phyloP scores from a whole-genome alignment of 2,113 vertebrate genomes.

The Pogonocichla stellata region DNA sequence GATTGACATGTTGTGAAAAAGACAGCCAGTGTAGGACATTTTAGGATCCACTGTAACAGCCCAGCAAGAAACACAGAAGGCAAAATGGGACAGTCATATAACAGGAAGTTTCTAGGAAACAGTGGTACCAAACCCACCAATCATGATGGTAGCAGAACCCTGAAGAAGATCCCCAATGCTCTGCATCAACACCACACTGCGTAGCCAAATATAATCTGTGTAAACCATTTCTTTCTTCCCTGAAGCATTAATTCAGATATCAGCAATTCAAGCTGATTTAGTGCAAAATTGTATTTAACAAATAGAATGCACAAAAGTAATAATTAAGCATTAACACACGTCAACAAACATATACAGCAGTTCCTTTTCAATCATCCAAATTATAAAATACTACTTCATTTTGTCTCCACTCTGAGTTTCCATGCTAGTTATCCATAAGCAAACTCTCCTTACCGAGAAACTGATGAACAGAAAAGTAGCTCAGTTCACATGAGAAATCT shows the following conservation, averaged over 20 bases:
- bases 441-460: background rate
- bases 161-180: background rate
- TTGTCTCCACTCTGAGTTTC: background rate
- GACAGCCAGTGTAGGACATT: background rate
- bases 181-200: background rate
- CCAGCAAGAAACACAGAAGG: background rate
- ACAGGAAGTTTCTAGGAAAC: background rate
- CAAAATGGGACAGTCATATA: background rate
- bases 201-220: background rate
- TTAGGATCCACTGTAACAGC: background rate
- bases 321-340: background rate
- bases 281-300: background rate
- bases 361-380: background rate
- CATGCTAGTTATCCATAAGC: background rate
- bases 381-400: background rate
- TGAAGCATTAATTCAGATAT: background rate
- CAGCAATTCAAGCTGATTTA: background rate
- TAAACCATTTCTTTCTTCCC: background rate
- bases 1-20: background rate
- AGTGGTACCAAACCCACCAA: background rate
- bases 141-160: background rate
- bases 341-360: background rate
- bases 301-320: background rate
- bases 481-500: background rate
- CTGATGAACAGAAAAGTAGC: background rate